Base-by-base conservation (phyloP, 2,888 invertebrate species). In the Entomobrya multifasciata region DNA sequence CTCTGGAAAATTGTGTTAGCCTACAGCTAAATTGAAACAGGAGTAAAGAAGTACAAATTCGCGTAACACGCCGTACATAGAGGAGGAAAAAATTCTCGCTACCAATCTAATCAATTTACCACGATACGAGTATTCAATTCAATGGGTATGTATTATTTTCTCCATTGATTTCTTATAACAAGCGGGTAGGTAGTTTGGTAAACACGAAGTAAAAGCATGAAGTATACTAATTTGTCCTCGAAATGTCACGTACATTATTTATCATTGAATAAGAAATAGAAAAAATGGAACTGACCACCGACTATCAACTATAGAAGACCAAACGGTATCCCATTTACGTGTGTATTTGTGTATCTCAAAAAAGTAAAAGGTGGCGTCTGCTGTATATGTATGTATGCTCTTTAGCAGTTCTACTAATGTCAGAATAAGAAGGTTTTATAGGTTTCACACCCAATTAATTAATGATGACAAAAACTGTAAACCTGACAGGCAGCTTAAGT, bases 401-500 rank as follows among this genome's bases (percentile, higher is more conserved):
- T n/a, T n/a, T n/a, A n/a, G n/a, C n/a, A n/a, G n/a, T n/a, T n/a
- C n/a, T n/a, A n/a, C n/a, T n/a, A n/a, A n/a, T n/a, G n/a, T n/a
- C n/a, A n/a, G n/a, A n/a, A n/a, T n/a, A n/a, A n/a, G n/a, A n/a
- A n/a, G n/a, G 36, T 36, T 25, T 57, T 11, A 17, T 27, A 27
- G 30, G 30, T 67, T 47, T 47, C n/a, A 22, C 47, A 70, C 11
- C 2, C 22, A n/a, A 74, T 74, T 52, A 52, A 49, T 52, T 74
- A 49, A 11, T 74, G 30, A 49, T 27, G 74, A 36, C 52, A 74
- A 36, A 0, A 22, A 47, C 70, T 36, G 17, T 65, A n/a, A 36
- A 67, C 44, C 44, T 67, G 67, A 67, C 67, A n/a, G n/a, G n/a
- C n/a, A 44, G 67, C 25, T 44, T 22, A 67, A 67, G 65, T 22